Base-by-base conservation (phyloP, 2,888 invertebrate genomes). In the Ferdinandea cuprea region DNA sequence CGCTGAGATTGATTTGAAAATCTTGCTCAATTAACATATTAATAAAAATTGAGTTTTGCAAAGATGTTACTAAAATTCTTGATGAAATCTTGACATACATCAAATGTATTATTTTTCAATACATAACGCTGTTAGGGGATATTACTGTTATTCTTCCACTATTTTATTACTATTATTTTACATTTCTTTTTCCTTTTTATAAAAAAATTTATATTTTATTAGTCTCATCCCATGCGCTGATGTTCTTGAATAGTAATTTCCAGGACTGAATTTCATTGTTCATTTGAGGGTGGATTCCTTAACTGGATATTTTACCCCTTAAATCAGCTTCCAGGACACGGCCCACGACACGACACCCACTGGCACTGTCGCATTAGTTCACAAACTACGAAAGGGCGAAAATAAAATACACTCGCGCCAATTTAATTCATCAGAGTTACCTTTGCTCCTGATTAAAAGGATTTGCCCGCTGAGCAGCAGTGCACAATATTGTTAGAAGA, bases 351-450 rank as follows among this genome's bases (percentile, higher is more conserved):
- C n/a, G n/a, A n/a, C 44, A 19, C 11, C 40, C 44, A 19, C 44
- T 35, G 42, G 44, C 48, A 42, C 66, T 52, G 25, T 44, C 13
- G 32, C 42, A 42, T 44, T 32, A 44, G 21, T 30, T 28, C 13
- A 17, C n/a, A 52, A 30, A 30, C 11, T 17, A 46, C 28, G 15
- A 7, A 30, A 42, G 30, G 32, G 11, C 11, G 6, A 25, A 32
- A 44, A 58, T 30, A 19, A 69, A 69, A 58, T 58, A 58, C 48
- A 69, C 37, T 37, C 37, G 69, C 37, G 58, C 37, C 46, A 54
- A 65, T 63, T 73, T 63, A 63, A 63, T 73, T 54, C 72, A 73
- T 73, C 63, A 63, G n/a, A 28, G 35, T 25, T 63, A 54, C 61
- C 63, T 52, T 63, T 50, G 52, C 52, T 61, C 42, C 28, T 54